A percentile compares a stretch with the other conserved stretches of the same genome.
Evolutionary conservation across 64 coral and sea anemone genomes (phyloP).

Genomic region (Montipora cactus): DNA sequence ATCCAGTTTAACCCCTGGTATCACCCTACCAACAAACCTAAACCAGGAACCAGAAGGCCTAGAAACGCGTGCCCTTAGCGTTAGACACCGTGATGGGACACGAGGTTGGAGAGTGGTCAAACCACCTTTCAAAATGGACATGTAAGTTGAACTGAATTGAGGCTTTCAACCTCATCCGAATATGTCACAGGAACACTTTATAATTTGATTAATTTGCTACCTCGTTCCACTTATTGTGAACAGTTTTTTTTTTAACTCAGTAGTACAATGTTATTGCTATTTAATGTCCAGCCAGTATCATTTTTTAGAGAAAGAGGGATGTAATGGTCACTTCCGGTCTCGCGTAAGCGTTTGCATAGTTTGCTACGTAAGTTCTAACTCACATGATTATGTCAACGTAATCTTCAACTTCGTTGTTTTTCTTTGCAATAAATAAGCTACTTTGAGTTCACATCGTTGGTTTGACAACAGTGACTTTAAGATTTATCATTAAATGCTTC

Average conservation of each 20-base stretch:
- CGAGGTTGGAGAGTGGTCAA: slow-evolving; percentile 32
- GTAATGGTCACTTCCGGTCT: not conserved
- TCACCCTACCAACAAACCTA: not conserved
- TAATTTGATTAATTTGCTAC: no score
- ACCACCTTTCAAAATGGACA: slow-evolving; percentile 21
- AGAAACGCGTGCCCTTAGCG: not conserved
- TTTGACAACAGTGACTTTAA: no score
- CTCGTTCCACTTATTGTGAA: no score
- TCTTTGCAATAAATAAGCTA: no score
- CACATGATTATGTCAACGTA: no score
- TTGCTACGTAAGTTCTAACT: no score
- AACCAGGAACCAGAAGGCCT: no score
- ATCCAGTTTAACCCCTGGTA: not conserved
- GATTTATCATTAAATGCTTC: no score
- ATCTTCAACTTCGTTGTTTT: no score
- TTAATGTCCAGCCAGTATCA: not conserved
- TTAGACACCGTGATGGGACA: not conserved
- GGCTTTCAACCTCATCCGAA: not conserved
- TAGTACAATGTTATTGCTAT: not conserved
- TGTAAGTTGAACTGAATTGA: not conserved
- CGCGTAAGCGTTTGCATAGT: no score
- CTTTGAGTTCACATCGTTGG: no score
- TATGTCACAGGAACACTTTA: no score
- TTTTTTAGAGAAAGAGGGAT: not conserved
- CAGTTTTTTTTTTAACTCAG: not conserved